These are phyloP conservation scores for Nerophis lumbriciformis DNA, from an alignment of 2,113 vertebrate genomes.

Conservation along the genomic window DNA sequence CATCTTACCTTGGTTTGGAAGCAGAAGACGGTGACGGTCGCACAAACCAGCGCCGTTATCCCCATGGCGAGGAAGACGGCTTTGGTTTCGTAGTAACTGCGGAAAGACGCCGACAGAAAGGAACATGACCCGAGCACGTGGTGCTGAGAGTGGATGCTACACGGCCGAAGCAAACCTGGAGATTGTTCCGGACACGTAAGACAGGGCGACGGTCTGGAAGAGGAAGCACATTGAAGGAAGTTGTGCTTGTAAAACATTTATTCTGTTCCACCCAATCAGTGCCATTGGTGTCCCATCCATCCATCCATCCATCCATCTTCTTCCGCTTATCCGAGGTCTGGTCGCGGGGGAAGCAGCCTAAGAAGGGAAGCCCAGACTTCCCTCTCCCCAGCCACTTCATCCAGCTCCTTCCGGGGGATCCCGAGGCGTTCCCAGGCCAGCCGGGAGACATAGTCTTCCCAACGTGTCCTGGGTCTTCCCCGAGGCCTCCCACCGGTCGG, in stretches of 20 bases:
- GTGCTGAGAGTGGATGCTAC: neutral
- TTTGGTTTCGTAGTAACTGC: constrained; percentile 79
- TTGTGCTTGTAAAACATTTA: neutral
- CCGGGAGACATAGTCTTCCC: too few relatives aligned
- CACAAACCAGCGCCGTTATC: constrained; percentile 85
- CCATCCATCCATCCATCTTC: too few relatives aligned
- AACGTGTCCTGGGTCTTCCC: too few relatives aligned
- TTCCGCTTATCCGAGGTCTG: too few relatives aligned
- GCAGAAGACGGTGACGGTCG: constrained; percentile 90
- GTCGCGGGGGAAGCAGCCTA: too few relatives aligned
- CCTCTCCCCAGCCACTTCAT: too few relatives aligned
- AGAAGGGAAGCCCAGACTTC: too few relatives aligned
- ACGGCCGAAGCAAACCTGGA: constrained; percentile 74
- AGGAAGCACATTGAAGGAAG: constrained; percentile 11
- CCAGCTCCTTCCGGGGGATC: too few relatives aligned
- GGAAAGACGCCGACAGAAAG: constrained; percentile 17
- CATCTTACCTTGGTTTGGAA: constrained; percentile 80
- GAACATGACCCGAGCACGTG: neutral
- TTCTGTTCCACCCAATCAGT: neutral
- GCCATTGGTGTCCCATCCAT: too few relatives aligned
- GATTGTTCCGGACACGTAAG: constrained; percentile 86
- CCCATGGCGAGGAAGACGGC: constrained; percentile 83
- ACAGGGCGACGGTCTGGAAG: constrained; percentile 84
- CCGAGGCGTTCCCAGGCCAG: too few relatives aligned
- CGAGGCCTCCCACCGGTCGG: too few relatives aligned